Base-by-base conservation (phyloP, 2,888 invertebrate species). In the Morpho helenor region DNA sequence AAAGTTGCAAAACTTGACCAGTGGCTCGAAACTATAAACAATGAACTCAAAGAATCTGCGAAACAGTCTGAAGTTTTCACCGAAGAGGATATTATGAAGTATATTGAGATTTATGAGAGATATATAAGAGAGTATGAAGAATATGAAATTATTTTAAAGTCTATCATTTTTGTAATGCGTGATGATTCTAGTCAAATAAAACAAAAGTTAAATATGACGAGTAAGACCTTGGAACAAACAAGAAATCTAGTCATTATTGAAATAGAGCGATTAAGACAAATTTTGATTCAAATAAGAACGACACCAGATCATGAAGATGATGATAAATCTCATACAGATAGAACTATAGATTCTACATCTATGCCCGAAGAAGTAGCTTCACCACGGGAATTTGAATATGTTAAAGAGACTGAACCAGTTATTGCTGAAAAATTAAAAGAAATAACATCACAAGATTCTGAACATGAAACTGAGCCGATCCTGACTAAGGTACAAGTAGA, bases 291-390 rank as follows among this genome's bases (percentile, higher is more conserved):
- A 22, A 75, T 88, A 50, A 78, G 74, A 65, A 78, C 75, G 56
- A 82, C 69, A 31, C 80, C 80, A 41, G 90, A 89, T 67, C 70
- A 80, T 7, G 73, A 72, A 7, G 92, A 92, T 52, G 90, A 90
- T 7, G 89, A 89, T 63, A 74, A 86, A 57, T 91, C 92, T 31
- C 84, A 92, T 69, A 92, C 92, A 43, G 93, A 93, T 68, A 86
- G 91, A 64, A 94, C 94, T 7, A 91, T 95, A 50, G 94, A 94
- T 78, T 94, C 94, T 0, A 92, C 92, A 50, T 94, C 94, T 56
- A 94, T 95, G 93, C 94, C 94, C 2, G 94, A 94, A 76, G 94
- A 95, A 80, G 92, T 94, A 70, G 89, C 91, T 22, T 79, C 82
- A 40, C 83, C 85, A 8, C 79, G 79, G 69, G 78, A 80, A 64